Conservation (phyloP, 2,888 invertebrate species). For the Yponomeuta malinellus region DNA sequence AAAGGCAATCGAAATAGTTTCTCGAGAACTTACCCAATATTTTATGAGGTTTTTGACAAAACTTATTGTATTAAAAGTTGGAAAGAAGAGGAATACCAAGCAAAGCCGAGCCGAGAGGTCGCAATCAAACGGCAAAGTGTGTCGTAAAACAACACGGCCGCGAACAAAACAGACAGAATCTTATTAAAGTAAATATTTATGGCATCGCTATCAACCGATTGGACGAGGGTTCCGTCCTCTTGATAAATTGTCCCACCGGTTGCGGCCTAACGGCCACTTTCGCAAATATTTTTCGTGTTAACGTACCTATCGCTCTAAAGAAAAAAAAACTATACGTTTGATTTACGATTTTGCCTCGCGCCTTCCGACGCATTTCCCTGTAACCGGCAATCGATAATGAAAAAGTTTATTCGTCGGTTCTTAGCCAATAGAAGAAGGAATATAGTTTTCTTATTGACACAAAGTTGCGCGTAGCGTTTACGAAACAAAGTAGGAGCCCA, state of each 20-base stretch:
- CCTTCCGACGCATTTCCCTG: slow-evolving; percentile 40
- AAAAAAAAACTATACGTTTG: slow-evolving; percentile 49
- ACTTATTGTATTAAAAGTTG: slow-evolving; percentile 2
- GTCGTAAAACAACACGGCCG: slow-evolving; percentile 64
- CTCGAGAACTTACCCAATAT: background rate
- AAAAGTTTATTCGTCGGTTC: background rate
- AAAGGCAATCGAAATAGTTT: background rate
- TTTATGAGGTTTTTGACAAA: background rate
- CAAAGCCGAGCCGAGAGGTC: slow-evolving; percentile 18
- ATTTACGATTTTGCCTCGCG: slow-evolving; percentile 63
- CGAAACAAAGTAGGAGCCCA: slow-evolving; percentile 46
- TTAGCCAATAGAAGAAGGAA: slow-evolving; percentile 10
- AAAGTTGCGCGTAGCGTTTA: background rate
- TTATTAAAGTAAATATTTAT: slow-evolving; percentile 76
- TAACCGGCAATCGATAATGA: background rate
- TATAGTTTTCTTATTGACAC: background rate
- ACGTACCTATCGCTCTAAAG: slow-evolving; percentile 50
- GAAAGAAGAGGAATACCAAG: background rate
- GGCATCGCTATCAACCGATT: slow-evolving; percentile 72
- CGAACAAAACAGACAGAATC: slow-evolving; percentile 71
- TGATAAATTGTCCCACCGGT: slow-evolving; percentile 69
- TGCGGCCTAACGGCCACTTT: slow-evolving; percentile 58
- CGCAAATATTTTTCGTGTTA: slow-evolving; percentile 58
- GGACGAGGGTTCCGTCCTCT: slow-evolving; percentile 67
- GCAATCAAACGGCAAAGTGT: slow-evolving; percentile 59